Conservation (phyloP, 1,140 invertebrate species). For the Ladona fulva region DNA sequence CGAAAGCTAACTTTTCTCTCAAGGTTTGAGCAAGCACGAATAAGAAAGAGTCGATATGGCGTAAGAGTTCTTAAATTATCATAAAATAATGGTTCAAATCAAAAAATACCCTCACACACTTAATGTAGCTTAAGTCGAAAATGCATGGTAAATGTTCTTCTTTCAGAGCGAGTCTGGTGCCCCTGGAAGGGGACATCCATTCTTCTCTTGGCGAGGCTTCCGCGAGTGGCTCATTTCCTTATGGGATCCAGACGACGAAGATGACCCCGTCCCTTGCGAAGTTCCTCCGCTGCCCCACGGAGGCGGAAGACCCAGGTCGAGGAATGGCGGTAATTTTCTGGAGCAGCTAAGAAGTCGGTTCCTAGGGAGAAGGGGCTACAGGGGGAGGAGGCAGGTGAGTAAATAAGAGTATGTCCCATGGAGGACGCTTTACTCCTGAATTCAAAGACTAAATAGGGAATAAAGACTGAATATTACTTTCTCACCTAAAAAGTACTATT, state of each 20-base stretch:
- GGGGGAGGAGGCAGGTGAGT: background rate
- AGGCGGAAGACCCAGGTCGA: background rate
- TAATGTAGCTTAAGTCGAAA: no score
- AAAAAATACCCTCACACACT: no score
- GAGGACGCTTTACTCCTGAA: no score
- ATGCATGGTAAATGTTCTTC: no score
- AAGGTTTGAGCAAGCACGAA: no score
- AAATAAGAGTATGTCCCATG: background rate
- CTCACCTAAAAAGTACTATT: no score
- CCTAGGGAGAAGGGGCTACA: background rate
- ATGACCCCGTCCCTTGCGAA: conserved; percentile 62
- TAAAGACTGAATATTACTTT: no score
- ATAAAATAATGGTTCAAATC: no score
- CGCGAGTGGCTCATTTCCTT: conserved; percentile 73
- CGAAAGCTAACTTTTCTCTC: no score
- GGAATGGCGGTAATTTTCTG: background rate
- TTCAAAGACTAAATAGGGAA: no score
- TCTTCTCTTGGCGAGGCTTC: conserved; percentile 48
- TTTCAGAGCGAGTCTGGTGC: background rate
- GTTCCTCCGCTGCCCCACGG: conserved; percentile 24
- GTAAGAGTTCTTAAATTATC: no score
- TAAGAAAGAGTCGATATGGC: no score
- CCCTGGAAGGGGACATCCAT: background rate
- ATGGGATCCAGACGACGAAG: conserved; percentile 75
- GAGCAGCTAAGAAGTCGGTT: background rate